A percentile compares a stretch with the other conserved stretches of the same genome.
Conservation (phyloP, 2,113 vertebrate genomes). For the Taurulus bubalis region DNA sequence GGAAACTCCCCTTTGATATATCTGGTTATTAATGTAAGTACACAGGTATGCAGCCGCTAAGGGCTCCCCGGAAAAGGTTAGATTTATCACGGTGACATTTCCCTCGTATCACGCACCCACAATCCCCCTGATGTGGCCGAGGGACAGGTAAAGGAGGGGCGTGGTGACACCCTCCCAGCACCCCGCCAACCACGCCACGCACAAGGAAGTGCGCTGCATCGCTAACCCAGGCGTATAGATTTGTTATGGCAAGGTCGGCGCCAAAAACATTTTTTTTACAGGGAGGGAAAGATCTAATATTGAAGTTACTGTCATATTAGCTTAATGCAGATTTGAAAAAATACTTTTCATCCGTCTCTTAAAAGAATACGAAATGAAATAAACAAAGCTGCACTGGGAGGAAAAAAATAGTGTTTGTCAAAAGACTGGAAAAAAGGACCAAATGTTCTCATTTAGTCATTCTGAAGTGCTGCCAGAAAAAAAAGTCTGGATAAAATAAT, state of each 20-base stretch:
- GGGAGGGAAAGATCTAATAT: constrained; percentile 1
- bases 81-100: constrained; percentile 86
- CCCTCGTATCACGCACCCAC: constrained; percentile 73
- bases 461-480: constrained; percentile 64
- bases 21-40: constrained; percentile 85
- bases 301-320: constrained; percentile 37
- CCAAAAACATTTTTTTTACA: too few relatives aligned
- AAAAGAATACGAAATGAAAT: constrained; percentile 1
- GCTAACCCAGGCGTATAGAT: constrained; percentile 5
- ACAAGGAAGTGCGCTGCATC: neutral
- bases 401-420: constrained; percentile 32
- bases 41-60: constrained; percentile 78
- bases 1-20: constrained; percentile 79
- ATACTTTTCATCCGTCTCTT: constrained; percentile 39
- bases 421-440: constrained; percentile 46
- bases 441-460: constrained; percentile 69
- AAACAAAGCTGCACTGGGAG: constrained; percentile 41
- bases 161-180: constrained; percentile 26
- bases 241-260: constrained; percentile 17
- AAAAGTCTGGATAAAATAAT: constrained; percentile 61
- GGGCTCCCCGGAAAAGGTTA: constrained; percentile 79
- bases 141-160: constrained; percentile 20
- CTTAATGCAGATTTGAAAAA: constrained; percentile 36
- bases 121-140: constrained; percentile 44
- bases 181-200: constrained; percentile 5